Conservation (phyloP, 2,113 vertebrate species). For the Catharus fuscescens region DNA sequence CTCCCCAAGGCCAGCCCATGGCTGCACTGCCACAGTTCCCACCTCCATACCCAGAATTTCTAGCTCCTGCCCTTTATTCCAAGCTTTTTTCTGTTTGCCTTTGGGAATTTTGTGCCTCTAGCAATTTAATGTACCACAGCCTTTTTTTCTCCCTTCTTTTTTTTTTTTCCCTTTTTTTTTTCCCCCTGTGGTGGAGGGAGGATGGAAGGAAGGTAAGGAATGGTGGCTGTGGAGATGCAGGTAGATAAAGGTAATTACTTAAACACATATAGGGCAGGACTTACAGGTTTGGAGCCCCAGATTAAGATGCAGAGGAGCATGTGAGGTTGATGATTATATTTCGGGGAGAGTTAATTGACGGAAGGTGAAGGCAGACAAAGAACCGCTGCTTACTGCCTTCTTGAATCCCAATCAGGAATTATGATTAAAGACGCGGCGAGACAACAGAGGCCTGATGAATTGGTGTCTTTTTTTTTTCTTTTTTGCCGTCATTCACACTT, state of each 20-base stretch:
- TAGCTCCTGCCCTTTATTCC: neutral
- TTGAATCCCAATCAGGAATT: constrained; percentile 91
- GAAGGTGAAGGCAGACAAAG: constrained; percentile 88
- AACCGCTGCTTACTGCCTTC: constrained; percentile 82
- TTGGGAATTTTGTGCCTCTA: constrained; percentile 39
- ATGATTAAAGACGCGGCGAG: constrained; percentile 88
- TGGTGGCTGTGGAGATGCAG: constrained; percentile 55
- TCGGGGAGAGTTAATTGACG: constrained; percentile 89
- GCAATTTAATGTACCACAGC: neutral
- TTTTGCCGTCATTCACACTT: constrained; percentile 91
- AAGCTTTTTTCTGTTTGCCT: neutral
- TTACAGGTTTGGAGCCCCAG: constrained; percentile 74
- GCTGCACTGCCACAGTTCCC: neutral
- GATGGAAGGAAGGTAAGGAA: neutral
- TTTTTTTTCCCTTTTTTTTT: accelerated
- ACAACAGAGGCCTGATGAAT: constrained; percentile 89
- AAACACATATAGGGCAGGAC: constrained; percentile 74
- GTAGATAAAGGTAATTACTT: constrained; percentile 76
- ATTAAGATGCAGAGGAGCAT: constrained; percentile 88
- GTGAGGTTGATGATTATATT: constrained; percentile 88
- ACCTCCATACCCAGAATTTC: neutral
- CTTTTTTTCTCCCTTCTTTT: neutral
- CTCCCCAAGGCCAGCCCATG: neutral
- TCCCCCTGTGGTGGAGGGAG: neutral
- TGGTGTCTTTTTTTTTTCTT: constrained; percentile 83